Percentiles rank a stretch among this genome's conserved stretches.
These are phyloP conservation scores for Drepana arcuata DNA, from an alignment of 1,140 invertebrate species.

Conservation along the genomic window DNA sequence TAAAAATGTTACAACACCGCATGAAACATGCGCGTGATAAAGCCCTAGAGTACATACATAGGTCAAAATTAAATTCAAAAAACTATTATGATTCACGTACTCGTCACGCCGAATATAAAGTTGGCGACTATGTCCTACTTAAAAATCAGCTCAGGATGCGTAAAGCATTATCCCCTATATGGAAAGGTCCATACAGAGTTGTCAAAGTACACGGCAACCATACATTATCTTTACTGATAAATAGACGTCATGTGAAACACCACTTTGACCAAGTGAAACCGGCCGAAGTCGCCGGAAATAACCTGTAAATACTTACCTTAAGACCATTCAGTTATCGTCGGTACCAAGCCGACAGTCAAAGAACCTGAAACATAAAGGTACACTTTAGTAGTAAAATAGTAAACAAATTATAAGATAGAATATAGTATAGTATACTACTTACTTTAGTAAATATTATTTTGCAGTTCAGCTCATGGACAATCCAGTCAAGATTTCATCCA, in stretches of 20 bases:
- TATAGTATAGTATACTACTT: too few relatives aligned
- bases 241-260: constrained; percentile 5
- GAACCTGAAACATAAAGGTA: too few relatives aligned
- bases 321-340: too few relatives aligned
- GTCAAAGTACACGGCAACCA: constrained; percentile 11
- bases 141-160: constrained; percentile 3
- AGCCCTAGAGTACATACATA: constrained; percentile 4
- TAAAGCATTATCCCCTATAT: constrained; percentile 6
- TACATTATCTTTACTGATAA: constrained; percentile 7
- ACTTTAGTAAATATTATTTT: too few relatives aligned
- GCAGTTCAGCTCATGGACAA: background rate
- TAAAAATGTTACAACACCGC: constrained; percentile 5
- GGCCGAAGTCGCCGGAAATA: too few relatives aligned
- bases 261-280: constrained; percentile 10
- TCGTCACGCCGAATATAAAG: constrained; percentile 4
- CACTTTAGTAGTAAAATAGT: too few relatives aligned
- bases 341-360: too few relatives aligned
- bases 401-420: too few relatives aligned
- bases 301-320: too few relatives aligned
- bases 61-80: constrained; percentile 9
- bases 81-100: constrained; percentile 7
- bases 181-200: constrained; percentile 10
- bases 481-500: constrained; percentile 4
- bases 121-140: constrained; percentile 5
- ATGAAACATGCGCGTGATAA: constrained; percentile 4